These are phyloP conservation scores for Aspidiotus rigidus DNA, from an alignment of 2,888 invertebrate species.

Conservation along the genomic window DNA sequence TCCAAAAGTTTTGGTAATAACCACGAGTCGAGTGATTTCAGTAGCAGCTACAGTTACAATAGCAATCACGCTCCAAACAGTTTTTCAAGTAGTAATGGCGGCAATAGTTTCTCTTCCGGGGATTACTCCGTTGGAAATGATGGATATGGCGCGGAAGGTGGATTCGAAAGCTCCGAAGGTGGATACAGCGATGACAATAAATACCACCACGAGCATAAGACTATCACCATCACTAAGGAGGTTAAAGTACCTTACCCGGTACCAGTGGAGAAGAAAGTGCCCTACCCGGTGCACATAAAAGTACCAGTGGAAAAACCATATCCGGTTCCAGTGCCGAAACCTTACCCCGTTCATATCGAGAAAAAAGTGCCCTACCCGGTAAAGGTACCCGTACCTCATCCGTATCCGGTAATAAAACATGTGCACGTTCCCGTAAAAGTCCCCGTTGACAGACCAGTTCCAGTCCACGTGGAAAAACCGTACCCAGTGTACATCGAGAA, in stretches of 20 bases:
- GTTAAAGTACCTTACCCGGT: slow-evolving; percentile 39
- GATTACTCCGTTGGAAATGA: slow-evolving; percentile 34
- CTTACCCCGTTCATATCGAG: slow-evolving; percentile 39
- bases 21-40: too few relatives aligned
- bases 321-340: slow-evolving; percentile 38
- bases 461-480: slow-evolving; percentile 55
- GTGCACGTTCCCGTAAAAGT: slow-evolving; percentile 64
- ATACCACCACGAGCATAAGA: slow-evolving; percentile 34
- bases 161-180: slow-evolving; percentile 28
- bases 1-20: too few relatives aligned
- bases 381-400: slow-evolving; percentile 38
- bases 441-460: slow-evolving; percentile 38
- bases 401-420: slow-evolving; percentile 52
- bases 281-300: slow-evolving; percentile 40
- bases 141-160: slow-evolving; percentile 29
- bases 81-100: slow-evolving; percentile 30
- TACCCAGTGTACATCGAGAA: slow-evolving; percentile 68
- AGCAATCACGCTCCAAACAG: background rate
- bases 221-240: slow-evolving; percentile 38
- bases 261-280: slow-evolving; percentile 40
- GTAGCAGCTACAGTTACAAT: too few relatives aligned
- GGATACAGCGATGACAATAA: slow-evolving; percentile 25
- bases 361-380: slow-evolving; percentile 39
- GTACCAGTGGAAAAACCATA: slow-evolving; percentile 39
- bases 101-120: slow-evolving; percentile 36